These are phyloP conservation scores for Platyrinchus mystaceus DNA, from an alignment of 2,797 vertebrate species.

Conservation along the genomic window DNA sequence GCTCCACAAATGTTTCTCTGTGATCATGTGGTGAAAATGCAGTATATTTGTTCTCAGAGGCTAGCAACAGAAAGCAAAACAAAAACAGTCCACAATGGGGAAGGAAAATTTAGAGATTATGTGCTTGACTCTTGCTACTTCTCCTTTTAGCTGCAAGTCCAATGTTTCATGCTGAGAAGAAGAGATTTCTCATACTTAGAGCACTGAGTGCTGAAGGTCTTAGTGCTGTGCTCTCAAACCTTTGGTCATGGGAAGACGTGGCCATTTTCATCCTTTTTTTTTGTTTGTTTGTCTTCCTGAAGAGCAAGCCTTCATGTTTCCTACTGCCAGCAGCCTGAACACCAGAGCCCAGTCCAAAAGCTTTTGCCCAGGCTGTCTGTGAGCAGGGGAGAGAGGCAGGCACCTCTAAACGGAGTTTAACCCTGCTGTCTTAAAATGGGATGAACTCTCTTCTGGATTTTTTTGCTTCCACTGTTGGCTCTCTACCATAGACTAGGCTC, in stretches of 20 bases:
- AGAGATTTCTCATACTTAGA: background rate
- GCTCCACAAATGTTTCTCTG: background rate
- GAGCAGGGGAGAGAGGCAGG: background rate
- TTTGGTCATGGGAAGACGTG: background rate
- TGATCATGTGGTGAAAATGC: background rate
- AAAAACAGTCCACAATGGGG: background rate
- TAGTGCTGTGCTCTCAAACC: background rate
- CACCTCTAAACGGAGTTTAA: background rate
- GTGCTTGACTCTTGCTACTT: background rate
- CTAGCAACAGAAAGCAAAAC: background rate
- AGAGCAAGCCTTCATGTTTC: rapidly evolving
- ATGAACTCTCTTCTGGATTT: background rate
- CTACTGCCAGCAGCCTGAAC: background rate
- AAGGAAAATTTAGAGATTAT: background rate
- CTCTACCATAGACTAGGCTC: background rate
- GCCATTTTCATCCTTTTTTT: background rate
- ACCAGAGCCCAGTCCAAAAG: background rate
- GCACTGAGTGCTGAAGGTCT: background rate
- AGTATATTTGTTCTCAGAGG: background rate
- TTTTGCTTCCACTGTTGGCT: background rate
- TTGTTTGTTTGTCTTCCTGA: background rate
- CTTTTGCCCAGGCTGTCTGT: background rate
- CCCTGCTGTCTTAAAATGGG: background rate
- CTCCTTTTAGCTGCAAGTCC: background rate
- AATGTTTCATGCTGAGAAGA: background rate